A percentile compares a stretch with the other conserved stretches of the same genome.
phyloP scores from a whole-genome alignment of 2,113 vertebrate genomes.

The Brachyhypopomus gauderio region DNA sequence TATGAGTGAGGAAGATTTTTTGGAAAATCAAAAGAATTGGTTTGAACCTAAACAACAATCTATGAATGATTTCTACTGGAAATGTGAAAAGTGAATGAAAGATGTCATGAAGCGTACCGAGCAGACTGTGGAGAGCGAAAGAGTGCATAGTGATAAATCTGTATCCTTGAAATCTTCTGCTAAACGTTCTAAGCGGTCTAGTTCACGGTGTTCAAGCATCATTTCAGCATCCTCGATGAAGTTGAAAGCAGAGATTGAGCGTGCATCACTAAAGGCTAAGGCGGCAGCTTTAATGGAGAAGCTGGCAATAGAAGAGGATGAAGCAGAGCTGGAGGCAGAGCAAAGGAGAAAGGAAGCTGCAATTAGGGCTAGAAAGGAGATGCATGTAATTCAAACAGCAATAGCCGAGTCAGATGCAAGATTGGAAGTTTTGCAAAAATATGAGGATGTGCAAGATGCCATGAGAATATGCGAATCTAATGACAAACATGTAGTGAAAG shows the following conservation, averaged over 20 bases:
- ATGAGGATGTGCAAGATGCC: constrained; percentile 14
- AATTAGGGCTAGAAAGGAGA: constrained; percentile 45
- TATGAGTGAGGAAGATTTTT: too few species aligned
- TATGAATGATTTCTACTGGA: constrained; percentile 43
- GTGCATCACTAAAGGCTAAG: too few species aligned
- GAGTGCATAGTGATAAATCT: constrained; percentile 3
- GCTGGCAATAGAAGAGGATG: too few species aligned
- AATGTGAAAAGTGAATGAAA: constrained; percentile 55
- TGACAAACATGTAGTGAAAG: too few species aligned
- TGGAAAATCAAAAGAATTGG: too few species aligned
- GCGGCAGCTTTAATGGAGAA: too few species aligned
- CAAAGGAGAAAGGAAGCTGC: constrained; percentile 43
- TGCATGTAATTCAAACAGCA: constrained; percentile 44
- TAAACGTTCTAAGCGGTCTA: too few species aligned
- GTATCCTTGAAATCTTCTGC: too few species aligned
- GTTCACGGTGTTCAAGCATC: too few species aligned
- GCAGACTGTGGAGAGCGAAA: constrained; percentile 30
- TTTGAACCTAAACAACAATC: constrained; percentile 33
- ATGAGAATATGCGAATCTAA: too few species aligned
- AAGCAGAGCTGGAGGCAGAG: constrained; percentile 3
- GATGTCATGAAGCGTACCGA: constrained; percentile 31
- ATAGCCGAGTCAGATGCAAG: constrained; percentile 51
- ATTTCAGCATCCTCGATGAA: too few species aligned
- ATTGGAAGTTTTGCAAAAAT: constrained; percentile 38
- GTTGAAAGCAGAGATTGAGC: too few species aligned